Evolutionary conservation across 2,888 invertebrate genomes (phyloP).

Genomic region (Anarsia innoxiella): DNA sequence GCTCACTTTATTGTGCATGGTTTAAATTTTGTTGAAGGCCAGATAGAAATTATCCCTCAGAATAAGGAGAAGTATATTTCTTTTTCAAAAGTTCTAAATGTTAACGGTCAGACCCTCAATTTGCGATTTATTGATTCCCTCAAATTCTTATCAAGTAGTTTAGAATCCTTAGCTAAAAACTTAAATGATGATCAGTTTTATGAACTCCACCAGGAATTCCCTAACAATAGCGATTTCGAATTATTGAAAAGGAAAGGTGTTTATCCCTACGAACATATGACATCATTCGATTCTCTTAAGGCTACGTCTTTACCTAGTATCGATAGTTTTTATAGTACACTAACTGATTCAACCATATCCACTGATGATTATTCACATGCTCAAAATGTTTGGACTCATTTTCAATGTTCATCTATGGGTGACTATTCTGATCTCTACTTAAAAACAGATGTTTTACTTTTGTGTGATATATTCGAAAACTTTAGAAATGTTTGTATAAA

Average conservation of each 20-base stretch:
- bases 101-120: not conserved
- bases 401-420: conserved; percentile 22
- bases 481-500: conserved; percentile 27
- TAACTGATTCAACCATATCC: conserved; percentile 15
- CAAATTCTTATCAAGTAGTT: conserved; percentile 11
- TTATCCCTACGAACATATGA: conserved; percentile 24
- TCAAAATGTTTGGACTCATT: conserved; percentile 24
- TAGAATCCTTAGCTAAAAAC: conserved; percentile 13
- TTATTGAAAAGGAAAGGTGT: conserved; percentile 20
- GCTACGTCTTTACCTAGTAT: conserved; percentile 16
- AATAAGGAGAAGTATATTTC: conserved; percentile 31
- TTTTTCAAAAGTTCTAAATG: conserved; percentile 18
- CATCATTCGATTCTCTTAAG: conserved; percentile 16
- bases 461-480: conserved; percentile 36
- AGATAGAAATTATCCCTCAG: conserved; percentile 22
- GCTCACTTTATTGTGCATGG: conserved; percentile 28
- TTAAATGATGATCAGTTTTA: conserved; percentile 14
- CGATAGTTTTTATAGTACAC: conserved; percentile 16
- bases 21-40: conserved; percentile 21
- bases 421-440: conserved; percentile 32
- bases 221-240: conserved; percentile 13
- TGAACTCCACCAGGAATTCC: conserved; percentile 9
- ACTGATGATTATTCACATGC: conserved; percentile 23
- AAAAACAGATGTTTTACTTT: conserved; percentile 29
- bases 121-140: conserved; percentile 17